Conservation (phyloP, 2,888 invertebrate genomes). For the Rhabditoides inermis region DNA sequence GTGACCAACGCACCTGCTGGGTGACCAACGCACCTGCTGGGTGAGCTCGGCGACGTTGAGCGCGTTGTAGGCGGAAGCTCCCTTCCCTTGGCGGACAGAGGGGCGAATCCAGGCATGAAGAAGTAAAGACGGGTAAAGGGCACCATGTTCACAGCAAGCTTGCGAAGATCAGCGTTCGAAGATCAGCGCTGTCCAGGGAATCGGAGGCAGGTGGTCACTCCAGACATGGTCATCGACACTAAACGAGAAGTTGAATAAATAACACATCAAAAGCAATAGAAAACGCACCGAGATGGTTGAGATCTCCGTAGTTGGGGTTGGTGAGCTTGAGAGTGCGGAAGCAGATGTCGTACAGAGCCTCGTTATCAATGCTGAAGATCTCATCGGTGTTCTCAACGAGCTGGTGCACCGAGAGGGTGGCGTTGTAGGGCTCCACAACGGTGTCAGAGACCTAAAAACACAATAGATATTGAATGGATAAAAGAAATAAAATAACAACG, state of each 20-base stretch:
- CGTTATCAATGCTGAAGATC: slow-evolving; percentile 59
- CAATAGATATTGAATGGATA: not conserved
- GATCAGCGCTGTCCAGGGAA: slow-evolving; percentile 86
- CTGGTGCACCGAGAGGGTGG: slow-evolving; percentile 59
- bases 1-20: too few species aligned
- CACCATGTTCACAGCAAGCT: slow-evolving; percentile 74
- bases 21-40: too few species aligned
- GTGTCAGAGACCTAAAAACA: slow-evolving; percentile 57
- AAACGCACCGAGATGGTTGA: slow-evolving; percentile 76
- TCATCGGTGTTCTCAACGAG: slow-evolving; percentile 53
- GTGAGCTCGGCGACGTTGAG: slow-evolving; percentile 70
- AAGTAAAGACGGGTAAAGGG: slow-evolving; percentile 74
- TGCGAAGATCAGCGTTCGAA: slow-evolving; percentile 75
- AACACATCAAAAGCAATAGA: not conserved
- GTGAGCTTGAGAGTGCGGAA: slow-evolving; percentile 59
- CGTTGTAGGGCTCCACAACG: slow-evolving; percentile 66
- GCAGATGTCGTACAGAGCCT: slow-evolving; percentile 60
- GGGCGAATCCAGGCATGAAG: slow-evolving; percentile 70
- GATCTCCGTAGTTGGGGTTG: slow-evolving; percentile 77
- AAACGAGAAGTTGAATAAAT: slow-evolving; percentile 57
- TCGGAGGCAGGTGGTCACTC: slow-evolving; percentile 62
- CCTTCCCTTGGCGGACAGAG: slow-evolving; percentile 73
- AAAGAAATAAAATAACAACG: not conserved
- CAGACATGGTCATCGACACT: slow-evolving; percentile 56
- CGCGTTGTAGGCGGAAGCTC: slow-evolving; percentile 59